Conservation (phyloP, 2,888 invertebrate genomes). For the Petrolisthes manimaculis region DNA sequence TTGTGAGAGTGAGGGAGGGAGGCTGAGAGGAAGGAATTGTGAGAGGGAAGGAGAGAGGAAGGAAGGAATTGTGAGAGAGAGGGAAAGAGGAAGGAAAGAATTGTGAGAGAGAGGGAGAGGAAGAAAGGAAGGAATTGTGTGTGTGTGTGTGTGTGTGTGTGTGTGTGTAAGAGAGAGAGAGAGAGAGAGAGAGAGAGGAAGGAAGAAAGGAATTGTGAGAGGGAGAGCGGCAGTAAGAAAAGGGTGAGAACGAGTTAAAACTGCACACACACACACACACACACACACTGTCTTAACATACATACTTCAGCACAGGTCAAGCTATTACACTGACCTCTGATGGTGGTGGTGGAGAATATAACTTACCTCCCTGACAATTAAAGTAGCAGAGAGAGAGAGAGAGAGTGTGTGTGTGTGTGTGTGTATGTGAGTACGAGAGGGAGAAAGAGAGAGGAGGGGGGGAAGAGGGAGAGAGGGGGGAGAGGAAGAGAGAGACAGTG, state of each 20-base stretch:
- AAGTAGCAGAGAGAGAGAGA: too few relatives aligned
- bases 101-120: not conserved
- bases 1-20: too few relatives aligned
- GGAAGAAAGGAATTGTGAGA: not conserved
- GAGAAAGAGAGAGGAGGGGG: too few relatives aligned
- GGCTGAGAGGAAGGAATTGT: not conserved
- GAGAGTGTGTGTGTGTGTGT: too few relatives aligned
- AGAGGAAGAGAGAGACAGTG: too few relatives aligned
- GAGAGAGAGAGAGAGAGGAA: constrained; percentile 9
- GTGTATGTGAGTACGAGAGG: too few relatives aligned
- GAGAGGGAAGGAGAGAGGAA: not conserved
- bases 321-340: not conserved
- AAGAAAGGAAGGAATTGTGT: not conserved
- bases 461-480: too few relatives aligned
- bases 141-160: not conserved
- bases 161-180: not conserved
- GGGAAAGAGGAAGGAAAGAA: not conserved
- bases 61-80: not conserved
- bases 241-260: not conserved
- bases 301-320: not conserved
- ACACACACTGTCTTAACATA: not conserved
- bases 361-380: too few relatives aligned
- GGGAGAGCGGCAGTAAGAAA: not conserved
- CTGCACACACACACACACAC: constrained; percentile 7
- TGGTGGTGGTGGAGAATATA: too few relatives aligned